Evolutionary conservation across 2,888 invertebrate genomes (phyloP).

Genomic region (Trichacis sp.): DNA sequence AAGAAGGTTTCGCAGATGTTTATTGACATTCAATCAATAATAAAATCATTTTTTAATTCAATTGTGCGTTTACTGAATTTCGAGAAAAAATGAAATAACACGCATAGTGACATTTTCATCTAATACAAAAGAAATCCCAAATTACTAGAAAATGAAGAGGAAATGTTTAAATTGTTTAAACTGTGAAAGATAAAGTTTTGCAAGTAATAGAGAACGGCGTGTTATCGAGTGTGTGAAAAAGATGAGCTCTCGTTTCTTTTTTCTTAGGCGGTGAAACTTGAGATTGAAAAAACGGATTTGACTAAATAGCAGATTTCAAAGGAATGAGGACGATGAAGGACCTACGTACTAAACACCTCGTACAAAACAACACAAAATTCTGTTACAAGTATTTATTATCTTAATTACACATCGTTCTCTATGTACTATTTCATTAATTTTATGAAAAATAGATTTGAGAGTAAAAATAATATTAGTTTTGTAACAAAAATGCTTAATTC

Average conservation of each 20-base stretch:
- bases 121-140: neutral
- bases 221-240: conserved; percentile 30
- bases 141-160: neutral
- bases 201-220: conserved; percentile 57
- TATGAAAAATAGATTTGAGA: conserved; percentile 19
- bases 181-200: conserved; percentile 3
- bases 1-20: conserved; percentile 46
- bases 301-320: neutral
- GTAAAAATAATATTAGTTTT: neutral
- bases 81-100: neutral
- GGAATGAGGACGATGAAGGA: neutral
- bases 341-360: no score
- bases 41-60: no score
- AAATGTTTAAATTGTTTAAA: neutral
- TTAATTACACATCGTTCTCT: conserved; percentile 59
- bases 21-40: no score
- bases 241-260: conserved; percentile 1
- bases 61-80: no score
- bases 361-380: no score
- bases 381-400: conserved; percentile 36
- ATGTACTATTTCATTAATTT: conserved; percentile 43
- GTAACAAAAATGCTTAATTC: conserved; percentile 25
- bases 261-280: neutral
- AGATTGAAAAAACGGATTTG: neutral
- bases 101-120: neutral